Evolutionary conservation across 2,888 invertebrate genomes (phyloP), one percentile per base, ranked within the genome.

Genomic region (Boloria selene): DNA sequence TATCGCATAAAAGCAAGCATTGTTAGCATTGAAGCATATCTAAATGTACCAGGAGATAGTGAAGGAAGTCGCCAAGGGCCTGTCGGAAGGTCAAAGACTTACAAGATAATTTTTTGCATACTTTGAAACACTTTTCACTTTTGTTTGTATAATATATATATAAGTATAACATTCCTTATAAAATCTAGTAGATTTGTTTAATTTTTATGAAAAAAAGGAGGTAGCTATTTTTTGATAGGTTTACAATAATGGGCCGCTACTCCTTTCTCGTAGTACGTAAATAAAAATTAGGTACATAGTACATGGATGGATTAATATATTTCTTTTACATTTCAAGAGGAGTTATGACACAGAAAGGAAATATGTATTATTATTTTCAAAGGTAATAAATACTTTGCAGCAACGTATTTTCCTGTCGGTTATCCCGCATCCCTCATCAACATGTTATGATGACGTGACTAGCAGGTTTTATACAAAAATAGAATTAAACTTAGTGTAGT

Each of bases 61-160:
- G 72, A 71, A 84, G 90, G 88, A 88, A 87, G 81, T 80, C 62
- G 76, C 72, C 83, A 78, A 80, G 79, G 81, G 78, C 75, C 75
- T 70, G 68, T 72, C 73, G 66, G 79, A 83, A 86, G 85, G 86
- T 75, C 74, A 73, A 74, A 74, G 71, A 72, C 75, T 70, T 73
- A 7, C 55, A 63, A 69, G 74, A 75, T 76, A 75, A 73, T 65
- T 72, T 61, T 52, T 64, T 64, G 52, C 51, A 61, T 53, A 58
- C 69, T 69, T 72, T 64, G 49, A 52, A 54, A 58, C 51, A 55
- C 31, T 14, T 31, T 49, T 59, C 49, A 49, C 49, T 17, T 6
- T 13, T 5, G 22, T 16, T 4, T 22, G 22, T 22, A 2, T 22
- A 22, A 22, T 22, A 22, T 22, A 2, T 22, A 2, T 22, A 22